phyloP scores from a whole-genome alignment of 2,888 invertebrate genomes.

The Lycia hirtaria region DNA sequence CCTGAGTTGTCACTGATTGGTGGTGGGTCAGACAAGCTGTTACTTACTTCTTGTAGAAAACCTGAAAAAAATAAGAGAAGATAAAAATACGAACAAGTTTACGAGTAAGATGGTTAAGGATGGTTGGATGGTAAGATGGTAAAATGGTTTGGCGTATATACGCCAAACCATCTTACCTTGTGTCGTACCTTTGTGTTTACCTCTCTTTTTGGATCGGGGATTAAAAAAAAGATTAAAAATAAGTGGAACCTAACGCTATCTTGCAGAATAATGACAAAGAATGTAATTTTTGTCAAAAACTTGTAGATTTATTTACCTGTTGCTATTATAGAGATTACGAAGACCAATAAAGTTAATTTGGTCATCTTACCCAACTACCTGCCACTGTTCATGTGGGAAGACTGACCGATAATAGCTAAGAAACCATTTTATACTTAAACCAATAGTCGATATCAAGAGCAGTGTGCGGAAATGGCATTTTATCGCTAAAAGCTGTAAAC shows the following conservation, averaged over 20 bases:
- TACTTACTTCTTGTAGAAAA: constrained; percentile 29
- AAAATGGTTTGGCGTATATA: too few relatives aligned
- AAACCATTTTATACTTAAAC: constrained; percentile 21
- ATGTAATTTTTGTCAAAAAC: background rate
- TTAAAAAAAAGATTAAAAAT: too few relatives aligned
- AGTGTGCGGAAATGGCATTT: constrained; percentile 49
- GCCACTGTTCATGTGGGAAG: constrained; percentile 8
- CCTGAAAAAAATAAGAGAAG: constrained; percentile 24
- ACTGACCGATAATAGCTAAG: constrained; percentile 11
- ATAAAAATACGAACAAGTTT: too few relatives aligned
- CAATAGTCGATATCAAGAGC: constrained; percentile 12
- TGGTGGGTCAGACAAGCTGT: constrained; percentile 2
- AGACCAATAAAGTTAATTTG: constrained; percentile 23
- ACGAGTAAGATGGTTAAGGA: too few relatives aligned
- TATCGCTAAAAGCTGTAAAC: constrained; percentile 64
- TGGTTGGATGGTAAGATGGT: too few relatives aligned
- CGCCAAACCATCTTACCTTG: too few relatives aligned
- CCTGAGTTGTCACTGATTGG: constrained; percentile 7
- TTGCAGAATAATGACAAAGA: too few relatives aligned
- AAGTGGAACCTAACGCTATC: too few relatives aligned
- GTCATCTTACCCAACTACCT: constrained; percentile 32
- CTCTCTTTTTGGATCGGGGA: too few relatives aligned
- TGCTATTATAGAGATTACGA: constrained; percentile 24
- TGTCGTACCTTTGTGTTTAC: too few relatives aligned
- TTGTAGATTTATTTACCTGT: constrained; percentile 26